A percentile compares a stretch with the other conserved stretches of the same genome.
These are phyloP conservation scores for Betta splendens DNA, from an alignment of 2,797 vertebrate genomes.

Conservation along the genomic window DNA sequence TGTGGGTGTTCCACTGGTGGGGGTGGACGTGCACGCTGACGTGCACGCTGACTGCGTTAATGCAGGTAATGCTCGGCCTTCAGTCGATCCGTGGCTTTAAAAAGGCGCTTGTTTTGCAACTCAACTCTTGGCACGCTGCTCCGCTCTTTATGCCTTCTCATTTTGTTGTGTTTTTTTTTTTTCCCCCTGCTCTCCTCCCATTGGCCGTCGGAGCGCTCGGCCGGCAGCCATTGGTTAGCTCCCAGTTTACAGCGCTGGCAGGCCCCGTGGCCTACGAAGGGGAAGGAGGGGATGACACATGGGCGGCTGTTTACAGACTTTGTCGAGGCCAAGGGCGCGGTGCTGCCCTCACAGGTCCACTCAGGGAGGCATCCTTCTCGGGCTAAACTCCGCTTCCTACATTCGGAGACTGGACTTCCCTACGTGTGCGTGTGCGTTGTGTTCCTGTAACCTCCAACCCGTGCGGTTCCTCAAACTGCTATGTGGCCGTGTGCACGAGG, in stretches of 20 bases:
- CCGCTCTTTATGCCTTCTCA: constrained; percentile 23
- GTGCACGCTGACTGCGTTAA: background rate
- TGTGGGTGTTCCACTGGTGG: background rate
- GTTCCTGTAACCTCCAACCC: constrained; percentile 58
- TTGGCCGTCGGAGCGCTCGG: constrained; percentile 53
- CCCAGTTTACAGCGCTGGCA: constrained; percentile 60
- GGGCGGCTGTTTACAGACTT: constrained; percentile 67
- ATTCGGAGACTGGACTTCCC: no score
- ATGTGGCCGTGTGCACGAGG: constrained; percentile 31
- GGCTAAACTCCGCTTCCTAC: constrained; percentile 7
- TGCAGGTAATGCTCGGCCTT: background rate
- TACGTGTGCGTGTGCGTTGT: constrained; percentile 4
- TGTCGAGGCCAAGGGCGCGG: constrained; percentile 56
- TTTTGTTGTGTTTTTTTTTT: constrained; percentile 27
- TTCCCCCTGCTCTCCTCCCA: constrained; percentile 21
- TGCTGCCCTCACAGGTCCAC: constrained; percentile 38
- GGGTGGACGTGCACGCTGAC: constrained; percentile 18
- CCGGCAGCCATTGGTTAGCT: constrained; percentile 47
- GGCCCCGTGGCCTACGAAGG: constrained; percentile 44
- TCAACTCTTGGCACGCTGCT: constrained; percentile 35
- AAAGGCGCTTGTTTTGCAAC: constrained; percentile 51
- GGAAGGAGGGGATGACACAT: constrained; percentile 57
- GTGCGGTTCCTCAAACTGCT: constrained; percentile 39
- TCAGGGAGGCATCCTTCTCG: constrained; percentile 19
- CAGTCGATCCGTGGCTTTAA: constrained; percentile 5